These are phyloP conservation scores for Anabacerthia variegaticeps DNA, from an alignment of 2,797 vertebrate species.

Conservation along the genomic window DNA sequence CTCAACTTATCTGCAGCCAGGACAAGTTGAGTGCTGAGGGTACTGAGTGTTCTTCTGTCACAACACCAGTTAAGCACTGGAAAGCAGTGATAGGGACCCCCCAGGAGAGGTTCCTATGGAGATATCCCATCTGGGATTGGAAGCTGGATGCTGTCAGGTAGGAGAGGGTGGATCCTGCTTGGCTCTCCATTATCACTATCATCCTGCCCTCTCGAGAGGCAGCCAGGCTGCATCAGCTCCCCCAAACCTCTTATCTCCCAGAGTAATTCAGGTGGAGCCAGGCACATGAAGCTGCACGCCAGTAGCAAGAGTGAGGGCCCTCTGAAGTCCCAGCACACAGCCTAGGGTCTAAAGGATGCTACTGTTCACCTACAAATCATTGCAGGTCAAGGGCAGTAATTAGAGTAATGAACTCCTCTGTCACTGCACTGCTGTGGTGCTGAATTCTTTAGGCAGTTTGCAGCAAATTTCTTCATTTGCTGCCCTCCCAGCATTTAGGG, in stretches of 20 bases:
- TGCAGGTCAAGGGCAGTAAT: rapidly evolving
- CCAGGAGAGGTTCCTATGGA: rapidly evolving
- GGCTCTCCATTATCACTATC: not conserved
- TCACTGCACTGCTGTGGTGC: not conserved
- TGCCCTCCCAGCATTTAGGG: not conserved
- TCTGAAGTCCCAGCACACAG: not conserved
- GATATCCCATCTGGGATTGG: not conserved
- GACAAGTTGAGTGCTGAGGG: not conserved
- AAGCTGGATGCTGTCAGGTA: not conserved
- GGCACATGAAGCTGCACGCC: rapidly evolving
- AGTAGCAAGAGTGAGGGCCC: not conserved
- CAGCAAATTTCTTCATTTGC: not conserved
- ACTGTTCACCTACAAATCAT: not conserved
- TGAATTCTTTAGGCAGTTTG: not conserved
- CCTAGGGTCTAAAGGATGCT: not conserved
- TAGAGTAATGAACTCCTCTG: not conserved
- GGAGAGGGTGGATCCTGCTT: not conserved
- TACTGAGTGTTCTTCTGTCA: not conserved
- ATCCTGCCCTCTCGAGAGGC: rapidly evolving
- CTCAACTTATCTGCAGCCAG: not conserved
- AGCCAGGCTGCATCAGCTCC: not conserved
- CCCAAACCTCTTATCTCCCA: not conserved
- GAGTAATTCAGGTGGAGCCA: not conserved
- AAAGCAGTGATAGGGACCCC: not conserved
- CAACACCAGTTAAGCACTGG: not conserved